These are phyloP conservation scores for Phrynocephalus versicolor DNA, from an alignment of 2,113 vertebrate species.

Conservation along the genomic window DNA sequence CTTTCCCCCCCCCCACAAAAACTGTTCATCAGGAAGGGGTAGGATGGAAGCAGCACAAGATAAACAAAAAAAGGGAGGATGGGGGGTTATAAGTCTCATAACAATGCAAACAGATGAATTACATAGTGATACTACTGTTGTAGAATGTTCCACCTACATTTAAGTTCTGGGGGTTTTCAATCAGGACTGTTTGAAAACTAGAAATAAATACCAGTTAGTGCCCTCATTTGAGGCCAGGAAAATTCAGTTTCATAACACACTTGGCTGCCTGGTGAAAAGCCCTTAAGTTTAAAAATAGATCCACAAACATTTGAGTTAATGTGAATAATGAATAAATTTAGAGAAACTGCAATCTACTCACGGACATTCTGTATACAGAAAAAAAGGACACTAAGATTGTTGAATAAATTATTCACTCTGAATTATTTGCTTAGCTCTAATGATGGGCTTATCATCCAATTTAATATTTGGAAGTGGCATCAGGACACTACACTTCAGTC, in stretches of 20 bases:
- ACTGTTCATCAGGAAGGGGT: background rate
- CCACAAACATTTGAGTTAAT: constrained; percentile 15
- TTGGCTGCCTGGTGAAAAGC: background rate
- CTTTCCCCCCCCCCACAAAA: background rate
- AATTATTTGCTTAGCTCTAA: constrained; percentile 40
- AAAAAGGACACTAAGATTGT: background rate
- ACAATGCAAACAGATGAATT: background rate
- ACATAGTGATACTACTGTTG: background rate
- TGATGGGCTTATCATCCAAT: constrained; percentile 20
- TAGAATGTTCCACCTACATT: background rate
- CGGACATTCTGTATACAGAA: background rate
- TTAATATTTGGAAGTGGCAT: constrained; percentile 28
- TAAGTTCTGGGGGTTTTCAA: background rate
- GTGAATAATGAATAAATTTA: background rate
- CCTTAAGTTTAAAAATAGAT: background rate
- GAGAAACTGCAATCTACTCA: background rate
- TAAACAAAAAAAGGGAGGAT: background rate
- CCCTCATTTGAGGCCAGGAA: background rate
- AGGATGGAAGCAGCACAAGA: background rate
- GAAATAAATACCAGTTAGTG: background rate
- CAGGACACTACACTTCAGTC: constrained; percentile 27
- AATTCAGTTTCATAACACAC: background rate
- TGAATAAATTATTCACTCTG: constrained; percentile 17
- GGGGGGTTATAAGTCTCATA: background rate
- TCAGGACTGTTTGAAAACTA: background rate